Conservation (phyloP, 2,113 vertebrate genomes). For the Pyxicephalus adspersus region DNA sequence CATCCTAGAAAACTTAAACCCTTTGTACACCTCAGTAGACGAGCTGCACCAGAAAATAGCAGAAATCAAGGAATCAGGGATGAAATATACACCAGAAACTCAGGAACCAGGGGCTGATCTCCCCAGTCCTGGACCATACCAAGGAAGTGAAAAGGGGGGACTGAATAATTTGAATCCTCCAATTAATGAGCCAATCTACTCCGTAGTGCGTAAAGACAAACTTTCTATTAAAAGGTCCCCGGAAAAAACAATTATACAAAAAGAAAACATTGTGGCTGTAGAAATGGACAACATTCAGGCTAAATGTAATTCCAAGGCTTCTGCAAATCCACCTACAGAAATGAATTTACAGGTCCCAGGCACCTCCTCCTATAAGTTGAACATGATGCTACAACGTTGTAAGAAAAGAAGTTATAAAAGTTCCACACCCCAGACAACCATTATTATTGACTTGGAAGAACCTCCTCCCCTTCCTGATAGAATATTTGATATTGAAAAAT, state of each 20-base stretch:
- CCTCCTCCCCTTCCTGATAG: conserved; percentile 22
- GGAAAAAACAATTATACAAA: background rate
- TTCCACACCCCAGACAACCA: background rate
- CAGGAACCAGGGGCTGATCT: background rate
- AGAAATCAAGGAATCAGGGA: background rate
- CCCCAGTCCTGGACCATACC: background rate
- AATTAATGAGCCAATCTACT: background rate
- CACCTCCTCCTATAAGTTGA: background rate
- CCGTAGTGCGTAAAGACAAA: background rate
- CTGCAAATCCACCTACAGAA: too few relatives aligned
- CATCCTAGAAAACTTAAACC: background rate
- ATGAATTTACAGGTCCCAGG: background rate
- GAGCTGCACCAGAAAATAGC: too few relatives aligned
- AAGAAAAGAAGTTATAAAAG: background rate
- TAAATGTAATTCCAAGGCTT: too few relatives aligned
- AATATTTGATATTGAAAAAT: background rate
- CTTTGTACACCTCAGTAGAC: background rate
- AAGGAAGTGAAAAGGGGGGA: background rate
- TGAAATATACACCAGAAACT: background rate
- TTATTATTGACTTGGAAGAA: background rate
- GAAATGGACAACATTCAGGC: background rate
- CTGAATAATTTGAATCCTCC: background rate
- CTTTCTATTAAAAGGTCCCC: background rate
- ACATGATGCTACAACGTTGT: background rate
- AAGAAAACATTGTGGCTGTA: background rate